phyloP scores from a whole-genome alignment of 1,140 invertebrate genomes.

The Physella acuta region DNA sequence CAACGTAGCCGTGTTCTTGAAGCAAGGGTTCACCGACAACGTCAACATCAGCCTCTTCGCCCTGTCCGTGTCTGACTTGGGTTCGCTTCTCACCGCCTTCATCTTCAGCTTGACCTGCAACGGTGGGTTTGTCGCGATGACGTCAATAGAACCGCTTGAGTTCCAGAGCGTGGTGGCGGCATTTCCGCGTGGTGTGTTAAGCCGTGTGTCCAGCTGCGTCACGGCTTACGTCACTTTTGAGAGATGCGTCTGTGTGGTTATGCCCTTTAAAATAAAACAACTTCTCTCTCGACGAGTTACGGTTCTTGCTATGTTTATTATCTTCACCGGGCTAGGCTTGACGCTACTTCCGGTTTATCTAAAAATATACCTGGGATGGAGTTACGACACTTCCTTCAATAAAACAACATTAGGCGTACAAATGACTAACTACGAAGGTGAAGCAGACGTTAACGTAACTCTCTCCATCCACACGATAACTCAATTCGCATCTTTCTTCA shows the following conservation, averaged over 20 bases:
- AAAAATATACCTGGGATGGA: neutral
- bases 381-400: neutral
- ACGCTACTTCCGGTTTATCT: neutral
- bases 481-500: neutral
- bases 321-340: neutral
- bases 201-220: slow-evolving; percentile 67
- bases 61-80: neutral
- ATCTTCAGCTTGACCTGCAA: slow-evolving; percentile 63
- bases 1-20: neutral
- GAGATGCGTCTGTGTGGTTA: neutral
- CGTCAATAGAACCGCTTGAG: slow-evolving; percentile 86
- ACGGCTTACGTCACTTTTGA: neutral
- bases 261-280: slow-evolving; percentile 67
- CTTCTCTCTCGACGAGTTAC: slow-evolving; percentile 86
- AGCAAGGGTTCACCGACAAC: neutral
- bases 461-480: neutral
- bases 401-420: neutral
- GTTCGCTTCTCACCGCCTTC: neutral
- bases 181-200: slow-evolving; percentile 93
- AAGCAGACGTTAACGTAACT: neutral
- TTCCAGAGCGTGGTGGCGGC: slow-evolving; percentile 88
- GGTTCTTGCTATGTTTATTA: slow-evolving; percentile 69
- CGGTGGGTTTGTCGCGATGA: slow-evolving; percentile 73
- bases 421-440: neutral
- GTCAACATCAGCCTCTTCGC: neutral